phyloP scores from a whole-genome alignment of 2,888 invertebrate species.

The Dynastes grantii region DNA sequence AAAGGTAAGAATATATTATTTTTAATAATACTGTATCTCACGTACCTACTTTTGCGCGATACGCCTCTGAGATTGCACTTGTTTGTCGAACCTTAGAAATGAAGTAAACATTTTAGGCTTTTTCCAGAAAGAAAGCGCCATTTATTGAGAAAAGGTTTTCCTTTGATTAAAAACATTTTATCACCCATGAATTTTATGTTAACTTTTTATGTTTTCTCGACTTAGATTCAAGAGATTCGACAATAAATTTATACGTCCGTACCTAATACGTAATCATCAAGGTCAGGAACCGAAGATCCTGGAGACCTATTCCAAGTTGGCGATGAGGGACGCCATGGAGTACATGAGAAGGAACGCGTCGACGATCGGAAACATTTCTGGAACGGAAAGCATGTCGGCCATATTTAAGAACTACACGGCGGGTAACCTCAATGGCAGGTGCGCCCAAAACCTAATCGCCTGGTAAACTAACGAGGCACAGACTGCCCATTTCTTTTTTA shows the following conservation, averaged over 20 bases:
- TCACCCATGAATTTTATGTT: background rate
- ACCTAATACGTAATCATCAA: slow-evolving; percentile 88
- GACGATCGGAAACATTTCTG: slow-evolving; percentile 89
- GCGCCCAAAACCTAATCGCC: slow-evolving; percentile 73
- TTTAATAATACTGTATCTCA: too few species aligned
- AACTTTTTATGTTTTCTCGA: background rate
- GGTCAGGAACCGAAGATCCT: slow-evolving; percentile 94
- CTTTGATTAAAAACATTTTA: too few species aligned
- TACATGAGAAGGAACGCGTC: slow-evolving; percentile 91
- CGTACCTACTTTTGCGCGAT: too few species aligned
- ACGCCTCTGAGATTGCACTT: too few species aligned
- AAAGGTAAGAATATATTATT: too few species aligned
- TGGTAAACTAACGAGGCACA: slow-evolving; percentile 73
- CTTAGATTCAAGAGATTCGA: slow-evolving; percentile 85
- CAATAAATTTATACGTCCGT: slow-evolving; percentile 92
- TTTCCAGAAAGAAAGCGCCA: too few species aligned
- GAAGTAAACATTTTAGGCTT: too few species aligned
- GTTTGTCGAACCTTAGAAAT: too few species aligned
- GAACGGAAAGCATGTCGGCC: slow-evolving; percentile 92
- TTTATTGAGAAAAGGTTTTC: too few species aligned
- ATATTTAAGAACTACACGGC: slow-evolving; percentile 92
- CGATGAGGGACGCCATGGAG: slow-evolving; percentile 95
- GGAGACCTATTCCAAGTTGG: slow-evolving; percentile 94
- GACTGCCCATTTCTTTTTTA: slow-evolving; percentile 55
- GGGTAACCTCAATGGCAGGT: slow-evolving; percentile 90